phyloP scores from a whole-genome alignment of 2,113 vertebrate species.

The Bubalus kerabau region DNA sequence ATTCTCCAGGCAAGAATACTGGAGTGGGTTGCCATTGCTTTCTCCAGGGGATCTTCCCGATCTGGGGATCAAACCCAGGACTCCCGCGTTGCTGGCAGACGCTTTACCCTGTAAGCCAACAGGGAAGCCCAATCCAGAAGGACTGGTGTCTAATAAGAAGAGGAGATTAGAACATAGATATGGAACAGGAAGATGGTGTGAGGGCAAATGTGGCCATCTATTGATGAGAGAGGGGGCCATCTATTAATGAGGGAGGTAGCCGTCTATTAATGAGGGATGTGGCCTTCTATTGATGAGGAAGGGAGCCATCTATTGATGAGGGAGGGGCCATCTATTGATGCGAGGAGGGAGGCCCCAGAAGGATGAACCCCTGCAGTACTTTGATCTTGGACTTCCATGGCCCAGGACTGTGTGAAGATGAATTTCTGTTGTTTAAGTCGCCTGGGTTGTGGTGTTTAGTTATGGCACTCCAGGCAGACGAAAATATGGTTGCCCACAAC shows the following conservation, averaged over 20 bases:
- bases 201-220: background rate
- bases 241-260: background rate
- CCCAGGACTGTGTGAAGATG: background rate
- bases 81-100: fast-evolving
- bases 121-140: background rate
- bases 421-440: background rate
- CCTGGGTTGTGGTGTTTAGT: background rate
- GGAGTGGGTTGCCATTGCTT: background rate
- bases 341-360: background rate
- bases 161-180: background rate
- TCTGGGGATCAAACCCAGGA: background rate
- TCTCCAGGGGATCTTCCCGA: background rate
- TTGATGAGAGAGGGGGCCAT: background rate
- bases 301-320: background rate
- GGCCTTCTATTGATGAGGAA: background rate
- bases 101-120: background rate
- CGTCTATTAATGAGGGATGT: background rate
- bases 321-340: background rate
- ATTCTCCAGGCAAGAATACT: background rate
- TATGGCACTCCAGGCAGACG: background rate
- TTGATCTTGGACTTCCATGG: background rate
- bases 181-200: background rate
- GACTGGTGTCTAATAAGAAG: background rate
- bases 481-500: background rate
- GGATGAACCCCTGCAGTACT: background rate